Evolutionary conservation across 2,888 invertebrate species (phyloP).

Genomic region (Liopterus haemorrhoidalis): DNA sequence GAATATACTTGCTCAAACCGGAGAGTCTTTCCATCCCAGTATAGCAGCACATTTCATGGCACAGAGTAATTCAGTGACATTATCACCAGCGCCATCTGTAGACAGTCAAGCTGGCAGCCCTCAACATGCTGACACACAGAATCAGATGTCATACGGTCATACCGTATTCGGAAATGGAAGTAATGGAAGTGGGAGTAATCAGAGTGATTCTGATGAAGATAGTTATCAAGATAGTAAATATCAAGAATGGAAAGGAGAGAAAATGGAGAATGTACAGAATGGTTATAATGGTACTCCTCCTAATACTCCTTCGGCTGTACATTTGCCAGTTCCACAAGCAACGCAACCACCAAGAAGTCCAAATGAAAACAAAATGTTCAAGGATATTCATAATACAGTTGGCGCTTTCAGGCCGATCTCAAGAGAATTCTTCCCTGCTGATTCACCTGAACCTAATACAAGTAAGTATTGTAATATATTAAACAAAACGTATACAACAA

Average conservation of each 20-base stretch:
- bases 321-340: constrained; percentile 45
- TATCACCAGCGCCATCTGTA: constrained; percentile 85
- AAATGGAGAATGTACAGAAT: too few species aligned
- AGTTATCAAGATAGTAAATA: constrained; percentile 43
- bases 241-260: constrained; percentile 34
- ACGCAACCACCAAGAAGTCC: constrained; percentile 61
- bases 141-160: constrained; percentile 41
- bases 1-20: constrained; percentile 44
- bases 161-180: constrained; percentile 45
- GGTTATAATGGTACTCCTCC: constrained; percentile 48
- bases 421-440: constrained; percentile 72
- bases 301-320: constrained; percentile 49
- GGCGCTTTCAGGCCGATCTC: constrained; percentile 49
- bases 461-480: constrained; percentile 55
- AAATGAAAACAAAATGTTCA: constrained; percentile 49
- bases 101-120: constrained; percentile 84
- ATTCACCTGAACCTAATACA: constrained; percentile 79
- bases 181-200: constrained; percentile 59
- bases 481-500: neutral
- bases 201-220: constrained; percentile 80
- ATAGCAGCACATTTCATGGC: constrained; percentile 66
- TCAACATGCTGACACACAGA: constrained; percentile 59
- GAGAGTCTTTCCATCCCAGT: constrained; percentile 44
- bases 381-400: constrained; percentile 42
- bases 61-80: constrained; percentile 77